Evolutionary conservation across 2,797 vertebrate species (phyloP).

Genomic region (Holocentrus rufus): DNA sequence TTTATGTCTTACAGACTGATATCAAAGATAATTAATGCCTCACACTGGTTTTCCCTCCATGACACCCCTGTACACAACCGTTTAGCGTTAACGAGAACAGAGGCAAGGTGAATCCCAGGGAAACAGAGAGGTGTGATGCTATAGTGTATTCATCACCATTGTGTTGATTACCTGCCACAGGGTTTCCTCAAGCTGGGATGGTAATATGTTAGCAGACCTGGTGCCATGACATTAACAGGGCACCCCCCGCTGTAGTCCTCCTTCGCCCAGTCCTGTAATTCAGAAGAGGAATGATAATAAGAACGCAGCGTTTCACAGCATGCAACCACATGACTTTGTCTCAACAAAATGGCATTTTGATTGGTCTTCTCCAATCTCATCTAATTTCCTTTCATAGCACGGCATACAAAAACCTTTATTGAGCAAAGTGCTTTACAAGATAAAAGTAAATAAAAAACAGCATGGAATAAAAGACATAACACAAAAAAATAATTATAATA

Average conservation of each 20-base stretch:
- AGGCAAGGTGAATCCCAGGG: neutral
- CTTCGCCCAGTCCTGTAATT: constrained; percentile 79
- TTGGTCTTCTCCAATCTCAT: neutral
- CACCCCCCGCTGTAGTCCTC: constrained; percentile 82
- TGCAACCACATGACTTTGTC: neutral
- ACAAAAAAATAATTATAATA: too few relatives aligned
- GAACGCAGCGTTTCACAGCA: neutral
- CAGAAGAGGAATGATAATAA: constrained; percentile 20
- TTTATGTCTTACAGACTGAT: constrained; percentile 12
- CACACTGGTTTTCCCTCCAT: neutral
- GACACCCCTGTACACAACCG: too few relatives aligned
- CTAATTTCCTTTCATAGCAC: too few relatives aligned
- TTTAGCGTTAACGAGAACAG: constrained; percentile 13
- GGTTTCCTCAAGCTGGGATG: constrained; percentile 80
- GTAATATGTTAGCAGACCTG: constrained; percentile 81
- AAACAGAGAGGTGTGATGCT: constrained; percentile 14
- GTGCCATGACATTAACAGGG: constrained; percentile 83
- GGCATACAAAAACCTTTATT: too few relatives aligned
- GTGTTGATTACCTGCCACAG: constrained; percentile 78
- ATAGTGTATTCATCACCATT: constrained; percentile 40
- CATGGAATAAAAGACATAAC: too few relatives aligned
- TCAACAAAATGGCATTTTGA: neutral
- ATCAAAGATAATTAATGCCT: constrained; percentile 16
- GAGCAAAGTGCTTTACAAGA: too few relatives aligned
- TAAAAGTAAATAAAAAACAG: too few relatives aligned